phyloP scores from a whole-genome alignment of 1,140 invertebrate genomes.

The Hirudo medicinalis region DNA sequence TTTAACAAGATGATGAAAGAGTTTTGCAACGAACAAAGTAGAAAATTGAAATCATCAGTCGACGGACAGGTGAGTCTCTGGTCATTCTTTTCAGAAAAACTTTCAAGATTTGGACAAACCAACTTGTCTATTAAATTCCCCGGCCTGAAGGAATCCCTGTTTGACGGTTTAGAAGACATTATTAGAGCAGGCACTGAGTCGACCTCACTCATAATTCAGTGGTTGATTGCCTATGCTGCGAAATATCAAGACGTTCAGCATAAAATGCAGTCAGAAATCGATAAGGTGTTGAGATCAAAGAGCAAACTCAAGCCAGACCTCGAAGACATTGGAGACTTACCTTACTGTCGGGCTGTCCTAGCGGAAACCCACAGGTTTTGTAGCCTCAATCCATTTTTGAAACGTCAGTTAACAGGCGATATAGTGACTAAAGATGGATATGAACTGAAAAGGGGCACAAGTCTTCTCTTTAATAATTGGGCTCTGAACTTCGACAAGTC shows the following conservation, averaged over 20 bases:
- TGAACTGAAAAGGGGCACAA: neutral
- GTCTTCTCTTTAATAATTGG: constrained; percentile 14
- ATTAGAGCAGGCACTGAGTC: constrained; percentile 13
- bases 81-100: constrained; percentile 7
- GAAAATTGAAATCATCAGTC: neutral
- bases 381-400: constrained; percentile 15
- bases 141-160: neutral
- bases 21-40: neutral
- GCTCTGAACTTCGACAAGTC: constrained; percentile 25
- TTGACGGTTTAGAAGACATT: constrained; percentile 13
- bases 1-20: constrained; percentile 5
- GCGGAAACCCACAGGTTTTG: constrained; percentile 69
- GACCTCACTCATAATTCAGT: constrained; percentile 10
- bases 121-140: neutral
- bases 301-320: neutral
- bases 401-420: constrained; percentile 7
- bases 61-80: neutral
- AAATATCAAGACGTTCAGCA: constrained; percentile 8
- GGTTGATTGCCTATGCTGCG: neutral
- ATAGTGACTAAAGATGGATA: neutral
- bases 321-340: constrained; percentile 50
- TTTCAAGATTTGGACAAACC: neutral
- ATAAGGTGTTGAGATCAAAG: neutral
- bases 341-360: constrained; percentile 69
- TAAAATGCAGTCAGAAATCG: neutral